Base-by-base conservation (phyloP, 2,113 vertebrate genomes). In the Chascanopsetta lugubris region DNA sequence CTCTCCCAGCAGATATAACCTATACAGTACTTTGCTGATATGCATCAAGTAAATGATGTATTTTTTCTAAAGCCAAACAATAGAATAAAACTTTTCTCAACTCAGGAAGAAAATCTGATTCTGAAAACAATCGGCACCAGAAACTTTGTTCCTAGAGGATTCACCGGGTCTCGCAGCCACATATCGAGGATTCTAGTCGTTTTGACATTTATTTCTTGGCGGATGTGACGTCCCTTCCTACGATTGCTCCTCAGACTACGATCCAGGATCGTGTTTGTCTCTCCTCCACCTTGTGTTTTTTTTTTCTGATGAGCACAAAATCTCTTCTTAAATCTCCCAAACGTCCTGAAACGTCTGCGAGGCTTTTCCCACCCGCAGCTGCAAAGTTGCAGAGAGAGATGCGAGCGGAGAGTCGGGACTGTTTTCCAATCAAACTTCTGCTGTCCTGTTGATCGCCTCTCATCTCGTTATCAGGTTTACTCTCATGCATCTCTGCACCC, bases 311-410 rank as follows among this genome's bases (percentile, higher is more conserved):
- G 72, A 80, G 68, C 65, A 71, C 27, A 61, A 48, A 50, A 77
- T 82, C 74, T 66, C 22, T 46, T 62, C 61, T 80, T 61, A 73
- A 66, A 82, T 84, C 80, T 82, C 40, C 18, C 40, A 15, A 51
- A 81, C 73, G 49, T 66, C 66, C 46, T 70, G 34, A 51, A 71
- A 72, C 74, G 43, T 62, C 38, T 72, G 2, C 8, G 60, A 27
- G 64, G 67, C 43, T 36, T 2, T 67, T 76, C 50, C 13, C 38
- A 42, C n/a, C 47, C 0, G 18, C 25, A 67, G 66, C 53, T 48
- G 24, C 4, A 42, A 40, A 43, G 18, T 22, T 22, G 3, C 34
- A 0, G 34, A 36, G 34, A 6, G 38, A 7, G 17, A 59, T 21
- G 34, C 7, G 36, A 36, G 34, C 34, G 12, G 11, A 15, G 34